Conservation (phyloP, 2,113 vertebrate species). For the Marmota monax region DNA sequence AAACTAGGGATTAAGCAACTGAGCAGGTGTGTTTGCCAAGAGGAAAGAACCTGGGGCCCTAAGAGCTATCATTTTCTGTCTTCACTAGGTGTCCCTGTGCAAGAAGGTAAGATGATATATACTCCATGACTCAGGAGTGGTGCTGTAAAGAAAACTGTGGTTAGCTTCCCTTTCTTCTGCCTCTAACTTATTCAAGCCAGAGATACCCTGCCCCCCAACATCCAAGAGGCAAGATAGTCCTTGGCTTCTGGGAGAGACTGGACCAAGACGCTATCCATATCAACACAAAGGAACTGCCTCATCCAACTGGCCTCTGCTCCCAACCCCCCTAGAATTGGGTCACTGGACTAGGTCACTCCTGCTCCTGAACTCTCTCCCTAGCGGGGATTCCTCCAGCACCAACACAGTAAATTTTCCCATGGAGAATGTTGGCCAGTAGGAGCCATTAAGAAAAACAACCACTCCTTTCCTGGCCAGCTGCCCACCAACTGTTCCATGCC, state of each 20-base stretch:
- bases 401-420: neutral
- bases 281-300: neutral
- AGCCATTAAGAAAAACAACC: conserved; percentile 48
- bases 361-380: neutral
- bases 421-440: neutral
- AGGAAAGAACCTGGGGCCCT: neutral
- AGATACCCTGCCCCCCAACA: neutral
- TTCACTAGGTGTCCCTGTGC: neutral
- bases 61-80: neutral
- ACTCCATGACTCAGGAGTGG: neutral
- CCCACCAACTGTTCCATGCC: conserved; percentile 65
- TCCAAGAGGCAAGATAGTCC: neutral
- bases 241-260: neutral
- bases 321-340: neutral
- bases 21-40: neutral
- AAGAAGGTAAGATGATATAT: neutral
- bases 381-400: neutral
- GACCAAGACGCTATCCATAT: neutral
- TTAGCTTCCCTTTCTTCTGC: neutral
- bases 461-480: conserved; percentile 72
- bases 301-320: neutral
- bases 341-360: neutral
- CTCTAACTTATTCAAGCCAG: neutral
- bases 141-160: neutral
- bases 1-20: neutral